Conservation (phyloP, 1,140 invertebrate species). For the Zaprionus capensis region DNA sequence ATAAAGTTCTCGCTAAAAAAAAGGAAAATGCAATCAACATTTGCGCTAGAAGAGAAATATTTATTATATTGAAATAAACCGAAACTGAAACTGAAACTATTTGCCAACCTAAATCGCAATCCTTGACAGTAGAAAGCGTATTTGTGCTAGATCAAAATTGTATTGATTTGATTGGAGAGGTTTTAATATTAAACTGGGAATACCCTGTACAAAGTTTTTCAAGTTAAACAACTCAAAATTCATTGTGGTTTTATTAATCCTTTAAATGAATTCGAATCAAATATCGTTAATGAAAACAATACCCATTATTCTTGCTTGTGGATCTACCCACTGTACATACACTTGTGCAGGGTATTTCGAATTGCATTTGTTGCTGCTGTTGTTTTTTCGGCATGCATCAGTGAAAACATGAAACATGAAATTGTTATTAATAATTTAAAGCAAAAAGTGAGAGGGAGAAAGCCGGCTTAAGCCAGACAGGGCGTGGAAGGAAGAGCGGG, state of each 20-base stretch:
- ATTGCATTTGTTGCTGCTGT: slow-evolving; percentile 25
- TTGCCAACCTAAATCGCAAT: neutral
- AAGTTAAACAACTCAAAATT: too few relatives aligned
- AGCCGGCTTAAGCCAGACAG: neutral
- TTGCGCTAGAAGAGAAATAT: neutral
- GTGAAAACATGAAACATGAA: slow-evolving; percentile 70
- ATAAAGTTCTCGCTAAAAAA: neutral
- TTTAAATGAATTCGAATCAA: too few relatives aligned
- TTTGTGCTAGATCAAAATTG: neutral
- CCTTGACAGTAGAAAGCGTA: neutral
- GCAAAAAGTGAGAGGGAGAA: slow-evolving; percentile 52
- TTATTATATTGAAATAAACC: neutral
- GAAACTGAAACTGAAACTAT: neutral
- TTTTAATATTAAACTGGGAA: neutral
- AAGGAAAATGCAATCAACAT: neutral
- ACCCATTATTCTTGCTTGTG: neutral
- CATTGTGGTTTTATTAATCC: too few relatives aligned
- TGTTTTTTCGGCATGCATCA: slow-evolving; percentile 47
- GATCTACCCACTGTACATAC: neutral
- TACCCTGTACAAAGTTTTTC: neutral
- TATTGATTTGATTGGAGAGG: neutral
- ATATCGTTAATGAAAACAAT: too few relatives aligned
- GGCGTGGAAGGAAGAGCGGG: neutral
- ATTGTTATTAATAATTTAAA: slow-evolving; percentile 80
- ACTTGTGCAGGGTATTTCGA: neutral